Evolutionary conservation across 1,140 invertebrate genomes (phyloP).

Genomic region (Cecropterus lyciades): DNA sequence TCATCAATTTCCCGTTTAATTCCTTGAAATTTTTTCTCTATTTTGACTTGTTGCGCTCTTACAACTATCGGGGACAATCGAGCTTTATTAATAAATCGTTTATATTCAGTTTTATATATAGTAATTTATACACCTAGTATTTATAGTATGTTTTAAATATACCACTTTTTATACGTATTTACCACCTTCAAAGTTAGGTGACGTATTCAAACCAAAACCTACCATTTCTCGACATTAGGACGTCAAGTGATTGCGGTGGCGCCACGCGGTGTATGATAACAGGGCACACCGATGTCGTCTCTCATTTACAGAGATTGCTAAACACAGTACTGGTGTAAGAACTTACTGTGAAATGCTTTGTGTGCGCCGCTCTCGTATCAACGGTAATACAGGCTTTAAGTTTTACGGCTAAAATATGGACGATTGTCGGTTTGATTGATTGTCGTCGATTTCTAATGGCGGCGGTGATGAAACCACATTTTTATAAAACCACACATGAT

Average conservation of each 20-base stretch:
- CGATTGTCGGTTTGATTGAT: constrained; percentile 3
- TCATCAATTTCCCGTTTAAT: too few relatives aligned
- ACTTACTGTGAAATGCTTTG: constrained; percentile 15
- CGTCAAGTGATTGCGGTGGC: constrained; percentile 23
- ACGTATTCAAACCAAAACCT: background rate
- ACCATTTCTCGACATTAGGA: background rate
- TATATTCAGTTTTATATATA: too few relatives aligned
- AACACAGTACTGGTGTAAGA: constrained; percentile 3
- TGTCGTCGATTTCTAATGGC: constrained; percentile 1
- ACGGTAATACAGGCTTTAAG: constrained; percentile 13
- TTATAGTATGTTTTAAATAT: too few relatives aligned
- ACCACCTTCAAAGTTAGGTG: background rate
- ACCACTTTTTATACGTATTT: too few relatives aligned
- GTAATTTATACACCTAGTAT: too few relatives aligned
- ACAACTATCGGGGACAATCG: too few relatives aligned
- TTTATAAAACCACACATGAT: too few relatives aligned
- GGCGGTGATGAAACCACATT: too few relatives aligned
- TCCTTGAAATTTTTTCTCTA: too few relatives aligned
- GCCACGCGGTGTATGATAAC: constrained; percentile 28
- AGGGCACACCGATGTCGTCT: constrained; percentile 31
- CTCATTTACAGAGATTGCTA: constrained; percentile 33
- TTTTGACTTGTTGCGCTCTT: too few relatives aligned
- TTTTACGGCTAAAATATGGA: constrained; percentile 25
- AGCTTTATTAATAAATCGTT: too few relatives aligned
- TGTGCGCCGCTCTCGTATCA: constrained; percentile 27